Conservation (phyloP, 2,797 vertebrate genomes). For the Nyctalus aviator region DNA sequence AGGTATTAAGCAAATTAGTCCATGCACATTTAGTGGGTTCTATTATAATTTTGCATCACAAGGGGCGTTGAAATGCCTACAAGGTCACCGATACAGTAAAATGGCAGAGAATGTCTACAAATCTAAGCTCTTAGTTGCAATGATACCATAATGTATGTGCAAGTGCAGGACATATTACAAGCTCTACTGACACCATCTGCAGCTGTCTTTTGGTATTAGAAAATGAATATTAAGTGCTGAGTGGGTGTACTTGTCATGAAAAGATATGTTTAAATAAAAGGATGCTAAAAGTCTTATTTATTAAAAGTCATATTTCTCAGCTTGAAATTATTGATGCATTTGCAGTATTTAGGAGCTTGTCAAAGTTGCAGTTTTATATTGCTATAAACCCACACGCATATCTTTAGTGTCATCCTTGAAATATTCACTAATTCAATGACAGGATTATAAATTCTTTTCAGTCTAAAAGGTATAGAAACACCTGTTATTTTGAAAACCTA, state of each 20-base stretch:
- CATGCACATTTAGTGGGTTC: not conserved
- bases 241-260: slow-evolving; percentile 39
- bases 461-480: slow-evolving; percentile 65
- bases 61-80: not conserved
- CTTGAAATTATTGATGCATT: slow-evolving; percentile 65
- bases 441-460: slow-evolving; percentile 69
- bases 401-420: slow-evolving; percentile 74
- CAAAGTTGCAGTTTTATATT: slow-evolving; percentile 58
- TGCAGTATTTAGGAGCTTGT: slow-evolving; percentile 75
- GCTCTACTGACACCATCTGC: not conserved
- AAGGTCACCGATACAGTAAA: not conserved
- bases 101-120: not conserved
- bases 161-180: not conserved
- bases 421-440: slow-evolving; percentile 72
- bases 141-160: not conserved
- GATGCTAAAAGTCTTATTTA: slow-evolving; percentile 26
- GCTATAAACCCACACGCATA: slow-evolving; percentile 35
- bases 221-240: slow-evolving; percentile 59
- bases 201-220: slow-evolving; percentile 34
- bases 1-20: not conserved
- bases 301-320: slow-evolving; percentile 72
- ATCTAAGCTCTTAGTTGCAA: not conserved
- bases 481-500: slow-evolving; percentile 79
- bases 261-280: slow-evolving; percentile 22
- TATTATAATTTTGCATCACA: not conserved